Percentiles rank a stretch among this genome's conserved stretches.
phyloP scores from a whole-genome alignment of 2,888 invertebrate species.

The Aricia artaxerxes region DNA sequence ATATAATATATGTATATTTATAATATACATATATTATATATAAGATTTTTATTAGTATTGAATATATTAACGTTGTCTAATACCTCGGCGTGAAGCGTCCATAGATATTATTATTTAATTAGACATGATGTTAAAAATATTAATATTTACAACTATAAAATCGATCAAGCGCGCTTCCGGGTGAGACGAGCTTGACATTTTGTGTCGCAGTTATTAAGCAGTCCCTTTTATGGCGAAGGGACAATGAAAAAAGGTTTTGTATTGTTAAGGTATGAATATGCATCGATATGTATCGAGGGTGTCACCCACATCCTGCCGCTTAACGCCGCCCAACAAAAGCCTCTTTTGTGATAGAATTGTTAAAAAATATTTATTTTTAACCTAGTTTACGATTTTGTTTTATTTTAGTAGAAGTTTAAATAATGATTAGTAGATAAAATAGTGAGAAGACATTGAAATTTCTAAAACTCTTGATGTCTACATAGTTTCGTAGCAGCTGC shows the following conservation, averaged over 20 bases:
- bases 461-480: neutral
- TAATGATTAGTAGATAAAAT: no score
- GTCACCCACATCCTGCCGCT: constrained; percentile 40
- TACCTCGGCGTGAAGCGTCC: no score
- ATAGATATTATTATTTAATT: neutral
- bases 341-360: neutral
- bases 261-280: constrained; percentile 45
- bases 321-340: constrained; percentile 36
- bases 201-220: constrained; percentile 23
- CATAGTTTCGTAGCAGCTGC: neutral
- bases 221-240: constrained; percentile 35
- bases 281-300: constrained; percentile 43
- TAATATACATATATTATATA: no score
- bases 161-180: neutral
- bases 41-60: no score
- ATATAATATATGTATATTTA: no score
- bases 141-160: neutral
- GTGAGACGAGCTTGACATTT: neutral
- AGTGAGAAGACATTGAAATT: neutral
- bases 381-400: neutral
- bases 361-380: neutral
- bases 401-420: neutral
- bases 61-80: no score
- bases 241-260: constrained; percentile 44
- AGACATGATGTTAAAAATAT: neutral